Base-by-base conservation (phyloP, 2,113 vertebrate genomes). In the Pongo abelii region DNA sequence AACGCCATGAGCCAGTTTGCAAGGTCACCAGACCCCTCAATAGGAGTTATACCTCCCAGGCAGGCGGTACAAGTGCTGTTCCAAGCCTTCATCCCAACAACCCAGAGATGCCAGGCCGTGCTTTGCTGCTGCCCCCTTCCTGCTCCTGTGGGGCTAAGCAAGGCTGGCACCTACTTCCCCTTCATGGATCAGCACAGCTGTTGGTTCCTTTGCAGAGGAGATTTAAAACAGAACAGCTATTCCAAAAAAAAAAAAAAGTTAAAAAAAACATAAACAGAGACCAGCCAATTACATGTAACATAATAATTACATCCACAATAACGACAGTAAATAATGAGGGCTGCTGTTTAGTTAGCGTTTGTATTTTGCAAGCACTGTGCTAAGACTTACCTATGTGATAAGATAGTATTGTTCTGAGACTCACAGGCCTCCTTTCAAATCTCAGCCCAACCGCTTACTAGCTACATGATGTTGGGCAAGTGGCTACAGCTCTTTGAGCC, bases 231-330 rank as follows among this genome's bases (percentile, higher is more conserved):
- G 64, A 94, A 64, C 32, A 69, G 67, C 67, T 69, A n/a, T 69
- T 69, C 61, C 12, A 14, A 32, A 64, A 32, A 32, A 64, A 64
- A 27, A 12, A 27, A 1, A 12, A 27, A 61, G 61, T 69, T 69
- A n/a, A 69, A 18, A 69, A 69, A n/a, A 35, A 18, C 30, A 35
- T n/a, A 69, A n/a, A 69, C 14, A 69, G 32, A 69, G 32, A 35
- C 40, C 50, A 89, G 17, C 91, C 81, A 84, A 50, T 96, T 57
- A 61, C 38, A 17, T 22, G 40, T 84, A 27, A 87, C 16, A 12
- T 72, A 46, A 84, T 94, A 40, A 90, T 94, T 93, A 70, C 32
- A 77, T 79, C 72, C 94, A 93, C 57, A 94, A 38, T 75, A 90
- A 84, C 35, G 80, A 55, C 46, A 95, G n/a, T 86, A 75, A 89